phyloP scores from a whole-genome alignment of 2,888 invertebrate species.

The Eupsilia transversa region DNA sequence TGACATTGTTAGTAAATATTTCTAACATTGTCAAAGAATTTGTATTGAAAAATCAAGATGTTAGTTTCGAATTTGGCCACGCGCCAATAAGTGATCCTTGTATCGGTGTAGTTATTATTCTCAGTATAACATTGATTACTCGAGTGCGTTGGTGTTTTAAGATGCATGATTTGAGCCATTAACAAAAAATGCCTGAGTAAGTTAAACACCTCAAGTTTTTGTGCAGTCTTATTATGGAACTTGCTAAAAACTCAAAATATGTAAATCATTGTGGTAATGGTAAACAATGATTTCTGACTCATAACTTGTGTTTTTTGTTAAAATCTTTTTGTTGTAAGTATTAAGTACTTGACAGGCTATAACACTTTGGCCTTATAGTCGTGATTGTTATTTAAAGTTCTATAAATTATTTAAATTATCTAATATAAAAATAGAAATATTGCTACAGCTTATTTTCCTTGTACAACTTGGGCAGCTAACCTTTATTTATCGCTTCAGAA shows the following conservation, averaged over 20 bases:
- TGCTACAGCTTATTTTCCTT: background rate
- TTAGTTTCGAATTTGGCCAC: background rate
- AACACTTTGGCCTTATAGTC: conserved; percentile 4
- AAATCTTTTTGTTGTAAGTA: conserved; percentile 1
- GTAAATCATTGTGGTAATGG: conserved; percentile 4
- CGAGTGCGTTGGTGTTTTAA: background rate
- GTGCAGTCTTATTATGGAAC: background rate
- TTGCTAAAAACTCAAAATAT: conserved; percentile 10
- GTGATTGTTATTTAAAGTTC: background rate
- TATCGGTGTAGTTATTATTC: background rate
- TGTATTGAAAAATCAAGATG: background rate
- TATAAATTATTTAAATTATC: background rate
- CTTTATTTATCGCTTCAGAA: background rate
- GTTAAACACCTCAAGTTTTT: conserved; percentile 7
- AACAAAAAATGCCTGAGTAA: background rate
- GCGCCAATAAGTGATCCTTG: background rate
- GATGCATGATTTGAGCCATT: background rate
- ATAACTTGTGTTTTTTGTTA: background rate
- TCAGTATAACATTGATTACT: background rate
- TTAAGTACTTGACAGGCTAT: conserved; percentile 11
- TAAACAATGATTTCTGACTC: conserved; percentile 2
- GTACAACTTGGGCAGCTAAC: background rate
- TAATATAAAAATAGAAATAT: background rate
- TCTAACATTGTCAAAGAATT: background rate
- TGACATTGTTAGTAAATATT: background rate